Conservation (phyloP, 37 sponge, comb jelly and placozoan species). For the Beroe forskalii region DNA sequence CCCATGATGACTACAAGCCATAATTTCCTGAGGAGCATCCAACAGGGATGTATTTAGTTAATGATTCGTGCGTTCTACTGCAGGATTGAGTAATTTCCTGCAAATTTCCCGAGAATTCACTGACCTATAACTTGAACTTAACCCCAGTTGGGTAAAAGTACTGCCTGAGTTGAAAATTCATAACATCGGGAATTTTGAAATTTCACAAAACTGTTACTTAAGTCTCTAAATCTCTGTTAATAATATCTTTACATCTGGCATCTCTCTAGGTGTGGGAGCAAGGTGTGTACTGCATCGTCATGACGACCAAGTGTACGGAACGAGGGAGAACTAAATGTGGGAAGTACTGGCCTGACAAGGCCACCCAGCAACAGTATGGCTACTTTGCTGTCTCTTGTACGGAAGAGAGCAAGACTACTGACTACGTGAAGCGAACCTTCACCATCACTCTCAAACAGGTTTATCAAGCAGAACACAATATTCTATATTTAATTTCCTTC, state of each 20-base stretch:
- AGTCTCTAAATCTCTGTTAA: no score
- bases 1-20: no score
- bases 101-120: no score
- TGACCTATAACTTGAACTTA: no score
- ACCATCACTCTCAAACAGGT: slow-evolving; percentile 38
- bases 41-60: no score
- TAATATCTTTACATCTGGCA: not conserved
- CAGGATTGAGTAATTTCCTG: no score
- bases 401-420: slow-evolving; percentile 14
- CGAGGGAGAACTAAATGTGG: slow-evolving; percentile 55
- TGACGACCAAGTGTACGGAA: slow-evolving; percentile 34
- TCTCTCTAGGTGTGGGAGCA: slow-evolving; percentile 41
- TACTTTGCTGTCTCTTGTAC: slow-evolving; percentile 60
- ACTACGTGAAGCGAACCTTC: slow-evolving; percentile 41
- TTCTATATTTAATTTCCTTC: not conserved
- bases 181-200: no score
- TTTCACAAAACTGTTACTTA: no score
- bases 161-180: no score
- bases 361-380: slow-evolving; percentile 28
- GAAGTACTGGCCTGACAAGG: slow-evolving; percentile 53
- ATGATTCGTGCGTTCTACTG: no score
- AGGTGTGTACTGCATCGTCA: slow-evolving; percentile 48
- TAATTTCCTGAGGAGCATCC: no score
- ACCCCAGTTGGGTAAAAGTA: no score
- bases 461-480: not conserved